Conservation (phyloP, 2,113 vertebrate species). For the Sprattus sprattus region DNA sequence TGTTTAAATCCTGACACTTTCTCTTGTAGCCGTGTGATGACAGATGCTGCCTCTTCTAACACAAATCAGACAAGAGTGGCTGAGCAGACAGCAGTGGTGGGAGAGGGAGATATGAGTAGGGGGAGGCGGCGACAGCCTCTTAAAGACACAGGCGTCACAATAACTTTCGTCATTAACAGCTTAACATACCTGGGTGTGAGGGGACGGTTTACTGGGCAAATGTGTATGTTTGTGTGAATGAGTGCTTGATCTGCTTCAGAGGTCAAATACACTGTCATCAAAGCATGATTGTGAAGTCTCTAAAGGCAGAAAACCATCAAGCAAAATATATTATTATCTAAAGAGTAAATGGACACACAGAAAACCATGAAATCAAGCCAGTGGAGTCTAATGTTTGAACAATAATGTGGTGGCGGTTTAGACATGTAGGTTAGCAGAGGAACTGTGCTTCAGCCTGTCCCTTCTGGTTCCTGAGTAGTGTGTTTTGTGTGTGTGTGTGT, state of each 20-base stretch:
- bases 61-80: neutral
- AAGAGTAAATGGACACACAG: no score
- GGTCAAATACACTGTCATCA: constrained; percentile 37
- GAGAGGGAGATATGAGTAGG: constrained; percentile 55
- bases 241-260: constrained; percentile 8
- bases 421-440: neutral
- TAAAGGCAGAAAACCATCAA: constrained; percentile 27
- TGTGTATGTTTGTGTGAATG: neutral
- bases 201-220: neutral
- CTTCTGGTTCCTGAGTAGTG: constrained; percentile 8
- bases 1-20: neutral
- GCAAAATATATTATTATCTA: neutral
- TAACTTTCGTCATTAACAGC: neutral
- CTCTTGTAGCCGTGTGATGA: neutral
- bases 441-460: neutral
- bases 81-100: constrained; percentile 18
- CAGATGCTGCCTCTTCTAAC: neutral
- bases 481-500: no score
- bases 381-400: neutral
- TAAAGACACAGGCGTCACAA: constrained; percentile 67
- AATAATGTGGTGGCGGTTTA: neutral
- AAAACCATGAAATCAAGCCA: neutral
- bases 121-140: constrained; percentile 60
- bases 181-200: neutral
- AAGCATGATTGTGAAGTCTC: constrained; percentile 34